Conservation (phyloP, 2,888 invertebrate species). For the Stratiomys singularior region DNA sequence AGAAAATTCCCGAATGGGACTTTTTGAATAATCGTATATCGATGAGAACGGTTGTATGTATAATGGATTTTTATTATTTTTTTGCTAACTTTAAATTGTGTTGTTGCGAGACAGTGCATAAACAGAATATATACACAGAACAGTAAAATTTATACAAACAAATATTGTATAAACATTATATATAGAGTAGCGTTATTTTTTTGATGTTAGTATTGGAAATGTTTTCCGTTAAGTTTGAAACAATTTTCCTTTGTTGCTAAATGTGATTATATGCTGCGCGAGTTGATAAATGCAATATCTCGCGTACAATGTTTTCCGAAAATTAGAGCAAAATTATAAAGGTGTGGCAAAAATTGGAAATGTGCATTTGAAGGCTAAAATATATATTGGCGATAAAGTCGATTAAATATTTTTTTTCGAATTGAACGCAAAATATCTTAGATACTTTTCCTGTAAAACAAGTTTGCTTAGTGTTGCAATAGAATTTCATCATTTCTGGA, state of each 20-base stretch:
- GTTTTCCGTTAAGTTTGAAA: not conserved
- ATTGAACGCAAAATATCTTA: no score
- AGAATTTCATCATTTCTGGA: no score
- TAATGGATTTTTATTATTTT: not conserved
- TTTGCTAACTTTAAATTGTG: not conserved
- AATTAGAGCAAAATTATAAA: no score
- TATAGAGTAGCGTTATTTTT: not conserved
- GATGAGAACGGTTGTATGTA: constrained; percentile 27
- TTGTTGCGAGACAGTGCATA: not conserved
- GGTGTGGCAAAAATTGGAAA: no score
- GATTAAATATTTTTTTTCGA: no score
- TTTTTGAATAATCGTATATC: no score
- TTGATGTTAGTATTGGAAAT: not conserved
- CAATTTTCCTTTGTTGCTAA: not conserved
- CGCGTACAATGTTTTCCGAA: not conserved
- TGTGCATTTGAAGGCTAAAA: no score
- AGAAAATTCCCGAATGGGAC: not conserved
- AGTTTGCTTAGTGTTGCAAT: no score
- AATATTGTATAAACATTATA: not conserved
- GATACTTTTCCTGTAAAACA: no score
- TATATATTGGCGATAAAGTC: no score
- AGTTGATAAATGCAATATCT: not conserved
- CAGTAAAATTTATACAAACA: not conserved
- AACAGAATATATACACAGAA: not conserved
- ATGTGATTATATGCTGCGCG: not conserved